Evolutionary conservation across 2,888 invertebrate genomes (phyloP).

Genomic region (Eupithecia subumbrata): DNA sequence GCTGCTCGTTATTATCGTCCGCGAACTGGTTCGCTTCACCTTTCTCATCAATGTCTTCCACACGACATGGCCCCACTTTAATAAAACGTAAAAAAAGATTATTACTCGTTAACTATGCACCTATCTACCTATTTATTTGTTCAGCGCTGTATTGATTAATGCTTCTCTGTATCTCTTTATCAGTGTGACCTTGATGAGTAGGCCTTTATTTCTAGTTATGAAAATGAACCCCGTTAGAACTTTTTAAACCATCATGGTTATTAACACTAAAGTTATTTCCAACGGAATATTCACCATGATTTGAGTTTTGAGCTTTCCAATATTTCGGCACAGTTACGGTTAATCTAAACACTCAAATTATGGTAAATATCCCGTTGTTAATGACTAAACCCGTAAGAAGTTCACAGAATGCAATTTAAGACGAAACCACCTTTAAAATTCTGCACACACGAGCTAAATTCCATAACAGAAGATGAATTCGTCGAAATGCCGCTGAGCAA

Average conservation of each 20-base stretch:
- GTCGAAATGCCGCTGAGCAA: conserved; percentile 48
- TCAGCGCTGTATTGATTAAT: neutral
- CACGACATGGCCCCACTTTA: neutral
- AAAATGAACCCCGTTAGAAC: neutral
- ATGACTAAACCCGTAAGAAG: neutral
- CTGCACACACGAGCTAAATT: conserved; percentile 24
- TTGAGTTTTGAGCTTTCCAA: too few relatives aligned
- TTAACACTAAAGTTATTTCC: too few relatives aligned
- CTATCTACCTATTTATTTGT: neutral
- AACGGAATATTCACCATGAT: too few relatives aligned
- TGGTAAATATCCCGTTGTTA: too few relatives aligned
- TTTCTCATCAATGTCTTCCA: neutral
- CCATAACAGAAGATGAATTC: conserved; percentile 40
- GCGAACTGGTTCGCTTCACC: neutral
- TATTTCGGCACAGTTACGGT: too few relatives aligned
- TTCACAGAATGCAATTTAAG: neutral
- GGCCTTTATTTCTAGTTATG: neutral
- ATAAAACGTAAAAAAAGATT: neutral
- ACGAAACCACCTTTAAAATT: conserved; percentile 1
- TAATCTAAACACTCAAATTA: too few relatives aligned
- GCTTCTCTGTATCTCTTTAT: neutral
- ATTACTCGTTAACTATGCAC: neutral
- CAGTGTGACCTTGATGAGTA: neutral
- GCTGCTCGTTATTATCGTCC: neutral
- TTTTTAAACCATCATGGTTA: too few relatives aligned